Conservation (phyloP, 2,113 vertebrate species). For the Platichthys stellatus region DNA sequence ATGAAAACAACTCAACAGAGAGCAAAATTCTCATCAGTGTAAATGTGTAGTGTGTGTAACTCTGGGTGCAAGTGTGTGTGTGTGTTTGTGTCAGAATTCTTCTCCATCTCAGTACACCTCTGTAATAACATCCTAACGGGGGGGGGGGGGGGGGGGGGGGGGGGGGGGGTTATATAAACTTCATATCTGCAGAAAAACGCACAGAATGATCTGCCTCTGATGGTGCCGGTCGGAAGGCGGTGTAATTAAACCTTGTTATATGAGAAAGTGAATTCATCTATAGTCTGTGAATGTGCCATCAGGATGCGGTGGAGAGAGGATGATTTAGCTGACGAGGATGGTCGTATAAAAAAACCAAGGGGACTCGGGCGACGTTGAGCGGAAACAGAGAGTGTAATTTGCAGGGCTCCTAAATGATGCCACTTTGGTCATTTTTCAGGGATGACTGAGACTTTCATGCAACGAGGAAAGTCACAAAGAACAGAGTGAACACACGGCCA, state of each 20-base stretch:
- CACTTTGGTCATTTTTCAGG: constrained; percentile 53
- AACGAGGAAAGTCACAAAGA: constrained; percentile 42
- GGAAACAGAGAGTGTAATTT: constrained; percentile 68
- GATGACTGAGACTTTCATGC: constrained; percentile 55
- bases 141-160: constrained; percentile 47
- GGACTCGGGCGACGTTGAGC: constrained; percentile 52
- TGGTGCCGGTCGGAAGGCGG: constrained; percentile 75
- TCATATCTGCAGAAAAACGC: constrained; percentile 80
- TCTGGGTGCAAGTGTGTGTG: not conserved
- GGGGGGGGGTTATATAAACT: constrained; percentile 55
- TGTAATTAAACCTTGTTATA: constrained; percentile 82
- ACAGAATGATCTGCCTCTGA: constrained; percentile 74
- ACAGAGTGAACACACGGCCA: constrained; percentile 18
- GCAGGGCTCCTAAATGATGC: constrained; percentile 64
- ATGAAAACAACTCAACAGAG: constrained; percentile 37
- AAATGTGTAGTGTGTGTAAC: not conserved
- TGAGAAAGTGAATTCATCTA: constrained; percentile 77
- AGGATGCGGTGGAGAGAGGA: constrained; percentile 65
- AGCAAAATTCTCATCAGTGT: constrained; percentile 29
- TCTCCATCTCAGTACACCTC: constrained; percentile 80
- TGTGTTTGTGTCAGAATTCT: constrained; percentile 67
- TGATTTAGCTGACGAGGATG: constrained; percentile 73
- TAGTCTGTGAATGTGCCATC: constrained; percentile 77
- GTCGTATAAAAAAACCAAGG: constrained; percentile 69
- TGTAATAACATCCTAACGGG: constrained; percentile 77